Evolutionary conservation across 2,113 vertebrate genomes (phyloP), one percentile per base, ranked within the genome.

Genomic region (Garra rufa): DNA sequence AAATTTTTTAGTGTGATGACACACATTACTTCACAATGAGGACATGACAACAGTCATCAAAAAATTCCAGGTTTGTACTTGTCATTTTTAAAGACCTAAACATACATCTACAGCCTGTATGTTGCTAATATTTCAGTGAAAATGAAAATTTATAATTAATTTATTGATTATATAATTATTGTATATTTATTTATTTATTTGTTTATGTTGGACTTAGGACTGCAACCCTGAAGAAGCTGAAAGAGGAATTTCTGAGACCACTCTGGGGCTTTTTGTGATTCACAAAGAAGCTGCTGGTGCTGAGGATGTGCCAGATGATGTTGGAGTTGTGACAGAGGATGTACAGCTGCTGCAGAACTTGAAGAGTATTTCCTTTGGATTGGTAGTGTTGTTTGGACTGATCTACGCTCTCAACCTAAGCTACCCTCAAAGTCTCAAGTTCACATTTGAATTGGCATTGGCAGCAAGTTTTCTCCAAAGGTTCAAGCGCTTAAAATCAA

Each of bases 341-440:
- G 11, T 46, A 41, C 14, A 13, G 69, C 69, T 71, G 5, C 38
- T 71, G n/a, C 9, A 44, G 5, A 3, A 43, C 9, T n/a, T 71
- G 10, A 71, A 43, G 38, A 14, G 21, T 6, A 11, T 71, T 71
- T 71, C 21, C 21, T 71, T 71, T 44, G 38, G 19, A 44, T 11
- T 44, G 6, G 38, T 7, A 2, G 24, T 71, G 3, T 41, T 71
- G 4, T 71, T 73, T 10, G 11, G 41, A 24, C 70, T 73, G n/a
- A 46, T 73, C 41, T 73, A 73, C 3, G 11, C 41, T 44, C n/a
- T 73, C 69, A 73, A 73, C 69, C 44, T 71, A 24, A 71, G 9
- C 21, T 44, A 71, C 21, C 41, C 41, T 46, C 41, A 73, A 41
- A 73, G 41, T 24, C 94, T 95, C 91, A 74, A 94, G 93, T 85